Conservation (phyloP, 2,113 vertebrate genomes). For the Saccopteryx bilineata region DNA sequence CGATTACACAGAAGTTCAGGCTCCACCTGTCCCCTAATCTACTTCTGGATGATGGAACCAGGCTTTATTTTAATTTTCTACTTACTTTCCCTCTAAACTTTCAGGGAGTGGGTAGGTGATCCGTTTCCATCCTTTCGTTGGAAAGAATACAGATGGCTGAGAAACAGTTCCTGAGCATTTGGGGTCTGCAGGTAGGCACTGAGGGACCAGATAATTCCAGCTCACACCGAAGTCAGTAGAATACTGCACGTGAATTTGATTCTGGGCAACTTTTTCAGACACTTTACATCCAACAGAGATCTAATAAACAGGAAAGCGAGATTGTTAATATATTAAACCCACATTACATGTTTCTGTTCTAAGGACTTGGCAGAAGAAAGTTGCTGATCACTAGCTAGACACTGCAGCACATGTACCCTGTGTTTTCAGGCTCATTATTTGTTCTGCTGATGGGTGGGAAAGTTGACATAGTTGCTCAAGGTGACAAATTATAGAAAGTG, state of each 20-base stretch:
- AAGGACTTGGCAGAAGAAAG: conserved; percentile 60
- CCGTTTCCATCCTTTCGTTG: conserved; percentile 96
- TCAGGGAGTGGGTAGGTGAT: conserved; percentile 94
- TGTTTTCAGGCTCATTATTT: conserved; percentile 54
- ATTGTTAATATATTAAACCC: conserved; percentile 48
- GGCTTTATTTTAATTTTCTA: conserved; percentile 72
- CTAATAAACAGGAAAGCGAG: conserved; percentile 85
- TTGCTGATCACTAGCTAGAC: neutral
- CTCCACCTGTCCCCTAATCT: neutral
- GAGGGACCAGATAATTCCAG: conserved; percentile 97
- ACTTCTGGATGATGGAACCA: neutral
- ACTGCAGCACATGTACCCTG: neutral
- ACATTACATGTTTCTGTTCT: conserved; percentile 31
- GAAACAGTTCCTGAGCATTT: conserved; percentile 96
- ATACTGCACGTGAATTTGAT: conserved; percentile 97
- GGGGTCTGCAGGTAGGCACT: conserved; percentile 97
- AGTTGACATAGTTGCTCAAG: conserved; percentile 44
- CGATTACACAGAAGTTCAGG: conserved; percentile 4
- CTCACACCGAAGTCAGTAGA: conserved; percentile 97
- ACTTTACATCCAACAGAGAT: conserved; percentile 95
- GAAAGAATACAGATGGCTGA: conserved; percentile 98
- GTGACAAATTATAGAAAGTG: conserved; percentile 55
- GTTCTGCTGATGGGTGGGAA: neutral
- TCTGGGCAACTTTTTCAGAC: conserved; percentile 93
- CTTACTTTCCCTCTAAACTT: conserved; percentile 95